Base-by-base conservation (phyloP, 2,797 vertebrate genomes). In the Bradypus variegatus region DNA sequence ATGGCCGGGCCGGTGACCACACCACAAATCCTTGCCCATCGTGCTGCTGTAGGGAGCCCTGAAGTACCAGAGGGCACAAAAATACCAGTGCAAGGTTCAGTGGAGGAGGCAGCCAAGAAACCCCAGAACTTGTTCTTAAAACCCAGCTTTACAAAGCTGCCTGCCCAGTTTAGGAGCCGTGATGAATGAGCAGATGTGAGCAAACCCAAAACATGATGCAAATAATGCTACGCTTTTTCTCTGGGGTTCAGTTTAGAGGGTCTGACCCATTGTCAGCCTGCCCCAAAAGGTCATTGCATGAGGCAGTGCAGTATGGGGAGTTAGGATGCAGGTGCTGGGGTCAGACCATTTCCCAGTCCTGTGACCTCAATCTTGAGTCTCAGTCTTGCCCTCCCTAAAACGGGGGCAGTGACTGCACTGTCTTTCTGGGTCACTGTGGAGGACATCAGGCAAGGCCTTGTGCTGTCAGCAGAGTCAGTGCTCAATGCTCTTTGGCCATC, bases 401-500 rank as follows among this genome's bases (percentile, higher is more conserved):
- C 18, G n/a, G 16, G 31, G 8, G 8, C 67, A 5, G 29, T 38
- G 67, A 45, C 50, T 6, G 25, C 69, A 29, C 19, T 48, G 33
- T n/a, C 80, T 38, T 31, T 25, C 83, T 58, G 73, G 72, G 65
- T 77, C 62, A 38, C 70, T 2, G 9, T 4, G 21, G 77, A 62
- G 21, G 77, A 62, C n/a, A 50, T 78, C 78, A 29, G 0, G 4
- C 19, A 33, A 76, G 45, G 53, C 80, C 58, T 45, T 16, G 50
- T 31, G 15, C 62, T 75, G n/a, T 58, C 14, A 36, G 48, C 21
- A 11, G 16, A 12, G 3, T 11, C 0, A 0, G 6, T 12, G 50
- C 27, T 36, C 3, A 6, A 5, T 41, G 58, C 45, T 33, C 38
- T 0, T 67, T 62, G 25, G 65, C 86, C 14, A 0, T 38, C 2